These are phyloP conservation scores for Gymnoscelis rufifasciata DNA, from an alignment of 2,888 invertebrate species.

Conservation along the genomic window DNA sequence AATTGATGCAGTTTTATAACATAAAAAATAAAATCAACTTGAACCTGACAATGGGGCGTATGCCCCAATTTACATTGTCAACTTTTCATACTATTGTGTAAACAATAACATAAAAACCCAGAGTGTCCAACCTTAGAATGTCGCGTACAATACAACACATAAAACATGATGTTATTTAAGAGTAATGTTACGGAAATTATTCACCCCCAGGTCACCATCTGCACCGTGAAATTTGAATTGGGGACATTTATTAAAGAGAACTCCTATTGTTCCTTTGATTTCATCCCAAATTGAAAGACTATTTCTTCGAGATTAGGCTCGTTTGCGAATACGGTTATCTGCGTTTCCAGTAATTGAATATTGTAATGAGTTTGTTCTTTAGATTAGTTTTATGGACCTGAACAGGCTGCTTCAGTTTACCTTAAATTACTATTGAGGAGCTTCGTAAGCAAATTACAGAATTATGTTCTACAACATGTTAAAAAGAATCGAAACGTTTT, in stretches of 20 bases:
- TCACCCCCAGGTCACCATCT: slow-evolving; percentile 51
- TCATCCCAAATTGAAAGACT: slow-evolving; percentile 40
- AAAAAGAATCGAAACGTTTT: too few relatives aligned
- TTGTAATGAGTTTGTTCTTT: slow-evolving; percentile 8
- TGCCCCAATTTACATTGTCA: too few relatives aligned
- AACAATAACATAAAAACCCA: too few relatives aligned
- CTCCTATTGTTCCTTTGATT: slow-evolving; percentile 50
- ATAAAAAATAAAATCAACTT: too few relatives aligned
- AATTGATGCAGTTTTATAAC: too few relatives aligned
- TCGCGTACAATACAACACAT: slow-evolving; percentile 37
- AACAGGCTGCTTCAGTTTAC: too few relatives aligned
- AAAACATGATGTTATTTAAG: slow-evolving; percentile 46
- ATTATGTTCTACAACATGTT: too few relatives aligned
- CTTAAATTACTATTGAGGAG: too few relatives aligned
- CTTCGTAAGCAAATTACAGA: too few relatives aligned
- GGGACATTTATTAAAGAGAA: slow-evolving; percentile 57
- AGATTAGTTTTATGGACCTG: not conserved
- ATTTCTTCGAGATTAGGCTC: slow-evolving; percentile 30
- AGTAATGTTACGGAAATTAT: slow-evolving; percentile 55
- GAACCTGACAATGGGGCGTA: too few relatives aligned
- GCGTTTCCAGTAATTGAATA: slow-evolving; percentile 18
- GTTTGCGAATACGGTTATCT: slow-evolving; percentile 25
- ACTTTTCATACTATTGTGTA: too few relatives aligned
- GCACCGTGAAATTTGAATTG: slow-evolving; percentile 55
- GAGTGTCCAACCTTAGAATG: too few relatives aligned